These are phyloP conservation scores for Periparus ater DNA, from an alignment of 2,797 vertebrate genomes.

Conservation along the genomic window DNA sequence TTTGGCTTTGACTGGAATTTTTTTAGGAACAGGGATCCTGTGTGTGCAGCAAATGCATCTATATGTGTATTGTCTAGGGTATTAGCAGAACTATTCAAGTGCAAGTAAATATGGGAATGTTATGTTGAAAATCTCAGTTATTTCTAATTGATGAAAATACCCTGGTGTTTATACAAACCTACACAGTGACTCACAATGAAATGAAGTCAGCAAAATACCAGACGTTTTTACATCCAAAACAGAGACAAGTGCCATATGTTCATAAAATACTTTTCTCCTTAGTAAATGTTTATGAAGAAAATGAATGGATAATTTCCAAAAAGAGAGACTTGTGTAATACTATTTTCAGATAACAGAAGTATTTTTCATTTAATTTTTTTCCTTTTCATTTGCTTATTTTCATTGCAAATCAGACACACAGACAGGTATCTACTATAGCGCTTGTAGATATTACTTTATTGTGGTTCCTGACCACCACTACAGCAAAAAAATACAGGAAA, in stretches of 20 bases:
- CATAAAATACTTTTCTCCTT: constrained; percentile 81
- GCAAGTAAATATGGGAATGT: constrained; percentile 58
- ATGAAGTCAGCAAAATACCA: constrained; percentile 82
- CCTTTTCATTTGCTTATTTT: constrained; percentile 24
- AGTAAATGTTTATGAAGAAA: constrained; percentile 78
- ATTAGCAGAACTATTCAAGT: constrained; percentile 26
- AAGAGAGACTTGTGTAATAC: constrained; percentile 62
- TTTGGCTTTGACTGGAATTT: neutral
- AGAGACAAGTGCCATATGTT: constrained; percentile 81
- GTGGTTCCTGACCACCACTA: neutral
- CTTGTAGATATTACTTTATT: neutral
- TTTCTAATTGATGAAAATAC: constrained; percentile 81
- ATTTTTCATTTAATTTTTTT: constrained; percentile 33
- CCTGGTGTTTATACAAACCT: constrained; percentile 78
- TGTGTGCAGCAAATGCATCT: neutral
- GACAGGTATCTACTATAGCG: neutral
- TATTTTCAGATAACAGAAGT: constrained; percentile 62
- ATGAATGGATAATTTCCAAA: constrained; percentile 67
- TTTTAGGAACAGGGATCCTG: neutral
- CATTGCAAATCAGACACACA: neutral
- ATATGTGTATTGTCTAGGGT: neutral
- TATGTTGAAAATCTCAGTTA: constrained; percentile 75
- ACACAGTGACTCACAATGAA: constrained; percentile 79
- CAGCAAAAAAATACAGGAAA: neutral
- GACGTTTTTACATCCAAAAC: constrained; percentile 80